Evolutionary conservation across 2,888 invertebrate species (phyloP), one percentile per base, ranked within the genome.

Genomic region (Cinara cedri): DNA sequence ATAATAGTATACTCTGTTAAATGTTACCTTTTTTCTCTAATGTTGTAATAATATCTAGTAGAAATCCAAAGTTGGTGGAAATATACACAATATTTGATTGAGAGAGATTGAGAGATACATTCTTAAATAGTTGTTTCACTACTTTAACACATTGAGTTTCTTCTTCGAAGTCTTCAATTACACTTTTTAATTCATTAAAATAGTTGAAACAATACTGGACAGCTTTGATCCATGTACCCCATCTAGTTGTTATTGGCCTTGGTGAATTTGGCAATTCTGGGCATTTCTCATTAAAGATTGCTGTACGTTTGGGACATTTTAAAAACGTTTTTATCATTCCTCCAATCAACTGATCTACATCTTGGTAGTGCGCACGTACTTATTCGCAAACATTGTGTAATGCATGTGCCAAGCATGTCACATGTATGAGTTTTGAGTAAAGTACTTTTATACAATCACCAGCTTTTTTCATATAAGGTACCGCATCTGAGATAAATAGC

Each of bases 331-430:
- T 54, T 54, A 4, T 54, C n/a, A 54, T n/a, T n/a, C 54, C n/a
- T 54, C 54, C n/a, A n/a, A 54, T 54, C 54, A 54, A 54, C 3
- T n/a, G n/a, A 54, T 44, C 44, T 54, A 54, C n/a, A n/a, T n/a
- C 16, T n/a, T 16, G 54, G 9, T 54, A 54, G n/a, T 54, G n/a
- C n/a, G 54, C 54, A 54, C 54, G 9, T 54, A 54, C n/a, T 54
- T 54, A 3, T 54, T 54, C 9, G n/a, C 54, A 54, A 54, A 54
- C 19, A 19, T 54, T 54, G 54, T 54, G 19, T 19, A 19, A 54
- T 9, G 19, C 19, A 54, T 54, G 54, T 54, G 19, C 19, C 19
- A 54, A 19, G 54, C 54, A 54, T 19, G 6, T 54, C 19, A 54
- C 19, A 54, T 19, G 54, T 19, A 54, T 54, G 19, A 54, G 44